phyloP scores from a whole-genome alignment of 2,797 vertebrate genomes.

The Pangasius mekongensis region DNA sequence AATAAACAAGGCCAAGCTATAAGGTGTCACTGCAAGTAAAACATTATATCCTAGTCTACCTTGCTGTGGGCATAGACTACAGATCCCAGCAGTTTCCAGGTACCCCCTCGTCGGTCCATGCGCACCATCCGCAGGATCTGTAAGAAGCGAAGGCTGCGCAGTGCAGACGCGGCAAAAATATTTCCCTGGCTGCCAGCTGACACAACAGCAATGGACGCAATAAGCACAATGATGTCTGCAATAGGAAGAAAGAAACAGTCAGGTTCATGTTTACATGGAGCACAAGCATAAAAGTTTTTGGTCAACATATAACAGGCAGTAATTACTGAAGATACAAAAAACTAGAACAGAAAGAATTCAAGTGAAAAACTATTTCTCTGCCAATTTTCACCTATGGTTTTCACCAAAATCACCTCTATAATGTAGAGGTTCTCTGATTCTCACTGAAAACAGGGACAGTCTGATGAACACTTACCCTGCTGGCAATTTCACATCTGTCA shows the following conservation, averaged over 20 bases:
- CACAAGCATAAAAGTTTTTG: neutral
- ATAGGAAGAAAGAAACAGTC: slow-evolving; percentile 12
- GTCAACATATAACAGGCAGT: neutral
- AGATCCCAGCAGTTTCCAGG: slow-evolving; percentile 97
- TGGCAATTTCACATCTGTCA: slow-evolving; percentile 34
- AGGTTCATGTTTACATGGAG: neutral
- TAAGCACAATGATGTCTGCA: slow-evolving; percentile 96
- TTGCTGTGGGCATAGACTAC: slow-evolving; percentile 99
- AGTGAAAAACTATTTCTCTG: neutral
- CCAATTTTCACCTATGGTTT: neutral
- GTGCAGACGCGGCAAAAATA: slow-evolving; percentile 96
- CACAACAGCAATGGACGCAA: slow-evolving; percentile 95
- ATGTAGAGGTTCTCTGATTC: neutral
- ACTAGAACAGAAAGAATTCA: neutral
- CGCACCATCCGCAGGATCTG: slow-evolving; percentile 98
- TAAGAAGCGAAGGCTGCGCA: slow-evolving; percentile 95
- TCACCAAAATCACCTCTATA: neutral
- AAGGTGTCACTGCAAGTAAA: neutral
- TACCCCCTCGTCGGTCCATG: slow-evolving; percentile 96
- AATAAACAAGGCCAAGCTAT: slow-evolving; percentile 4
- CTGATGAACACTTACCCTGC: slow-evolving; percentile 34
- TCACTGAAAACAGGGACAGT: slow-evolving; percentile 25
- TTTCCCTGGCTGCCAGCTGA: slow-evolving; percentile 97
- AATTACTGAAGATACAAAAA: neutral
- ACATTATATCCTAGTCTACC: slow-evolving; percentile 70